Evolutionary conservation across 2,888 invertebrate species (phyloP).

Genomic region (Alentia gelatinosa): DNA sequence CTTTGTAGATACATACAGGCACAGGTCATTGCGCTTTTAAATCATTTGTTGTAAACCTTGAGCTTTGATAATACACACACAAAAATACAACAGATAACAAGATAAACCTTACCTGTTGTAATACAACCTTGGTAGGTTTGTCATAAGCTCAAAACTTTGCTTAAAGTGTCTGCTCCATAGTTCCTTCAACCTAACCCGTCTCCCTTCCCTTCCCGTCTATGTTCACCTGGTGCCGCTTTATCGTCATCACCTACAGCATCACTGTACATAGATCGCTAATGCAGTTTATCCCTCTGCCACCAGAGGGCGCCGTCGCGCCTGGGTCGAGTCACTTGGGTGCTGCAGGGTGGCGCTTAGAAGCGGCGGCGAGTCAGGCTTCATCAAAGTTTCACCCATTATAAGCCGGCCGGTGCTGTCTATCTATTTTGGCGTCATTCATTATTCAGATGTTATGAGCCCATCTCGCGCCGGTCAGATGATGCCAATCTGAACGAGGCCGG

Average conservation of each 20-base stretch:
- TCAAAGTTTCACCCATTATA: background rate
- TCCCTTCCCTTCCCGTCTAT: too few relatives aligned
- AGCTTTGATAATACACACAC: too few relatives aligned
- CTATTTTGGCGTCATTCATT: slow-evolving; percentile 1
- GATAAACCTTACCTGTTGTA: too few relatives aligned
- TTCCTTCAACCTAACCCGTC: too few relatives aligned
- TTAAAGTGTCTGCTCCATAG: too few relatives aligned
- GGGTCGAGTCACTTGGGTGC: background rate
- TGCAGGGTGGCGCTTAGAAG: background rate
- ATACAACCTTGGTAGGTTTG: too few relatives aligned
- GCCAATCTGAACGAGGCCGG: background rate
- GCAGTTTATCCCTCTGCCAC: background rate
- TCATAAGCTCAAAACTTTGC: too few relatives aligned
- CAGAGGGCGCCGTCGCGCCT: background rate
- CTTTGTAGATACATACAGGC: too few relatives aligned
- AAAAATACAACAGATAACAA: background rate
- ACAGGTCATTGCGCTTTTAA: too few relatives aligned
- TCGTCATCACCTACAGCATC: background rate
- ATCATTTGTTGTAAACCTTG: too few relatives aligned
- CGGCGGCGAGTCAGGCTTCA: background rate
- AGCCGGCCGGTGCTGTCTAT: background rate
- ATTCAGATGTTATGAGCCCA: background rate
- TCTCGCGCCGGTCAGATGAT: background rate
- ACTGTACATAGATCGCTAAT: background rate
- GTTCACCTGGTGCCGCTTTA: too few relatives aligned